These are phyloP conservation scores for Squalus acanthias DNA, from an alignment of 2,797 vertebrate species.

Conservation along the genomic window DNA sequence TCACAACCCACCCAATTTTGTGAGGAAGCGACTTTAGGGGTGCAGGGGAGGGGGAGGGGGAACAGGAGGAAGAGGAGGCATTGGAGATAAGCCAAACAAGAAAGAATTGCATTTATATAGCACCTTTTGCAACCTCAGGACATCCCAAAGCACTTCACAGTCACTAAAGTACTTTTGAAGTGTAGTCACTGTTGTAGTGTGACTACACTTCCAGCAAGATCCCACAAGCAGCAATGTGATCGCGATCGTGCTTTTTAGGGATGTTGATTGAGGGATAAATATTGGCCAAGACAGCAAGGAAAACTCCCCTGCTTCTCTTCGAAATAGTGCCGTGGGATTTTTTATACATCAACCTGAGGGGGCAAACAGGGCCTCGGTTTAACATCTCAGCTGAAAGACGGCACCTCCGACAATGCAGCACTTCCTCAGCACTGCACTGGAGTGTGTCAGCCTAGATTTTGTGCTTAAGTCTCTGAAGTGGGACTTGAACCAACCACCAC, in stretches of 20 bases:
- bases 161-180: neutral
- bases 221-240: neutral
- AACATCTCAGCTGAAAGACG: neutral
- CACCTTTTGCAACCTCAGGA: neutral
- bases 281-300: neutral
- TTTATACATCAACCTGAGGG: neutral
- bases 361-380: neutral
- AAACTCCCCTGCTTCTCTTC: neutral
- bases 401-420: neutral
- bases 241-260: too few species aligned
- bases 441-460: too few species aligned
- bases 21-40: neutral
- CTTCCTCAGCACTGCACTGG: neutral
- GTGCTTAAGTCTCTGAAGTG: neutral
- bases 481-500: neutral
- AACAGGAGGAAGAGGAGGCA: neutral
- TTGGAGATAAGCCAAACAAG: neutral
- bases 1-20: neutral
- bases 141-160: neutral
- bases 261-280: neutral
- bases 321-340: neutral
- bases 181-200: neutral
- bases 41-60: neutral
- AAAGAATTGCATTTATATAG: neutral
- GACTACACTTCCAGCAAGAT: neutral